These are phyloP conservation scores for Nasalis larvatus DNA, from an alignment of 2,113 vertebrate species.

Conservation along the genomic window DNA sequence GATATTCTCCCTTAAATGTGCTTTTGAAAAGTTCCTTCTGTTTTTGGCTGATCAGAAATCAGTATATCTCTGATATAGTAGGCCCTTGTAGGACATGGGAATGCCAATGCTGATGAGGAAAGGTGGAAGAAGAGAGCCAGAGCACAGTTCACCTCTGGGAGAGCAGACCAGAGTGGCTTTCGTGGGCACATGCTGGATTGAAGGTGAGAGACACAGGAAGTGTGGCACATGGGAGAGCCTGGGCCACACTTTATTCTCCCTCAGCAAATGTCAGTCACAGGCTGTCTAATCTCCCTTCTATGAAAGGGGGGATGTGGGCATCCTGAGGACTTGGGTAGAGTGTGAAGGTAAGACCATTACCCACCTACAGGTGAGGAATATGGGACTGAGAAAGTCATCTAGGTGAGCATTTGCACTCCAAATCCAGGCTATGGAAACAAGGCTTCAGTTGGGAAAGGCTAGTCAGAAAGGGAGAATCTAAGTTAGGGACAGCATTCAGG, in stretches of 20 bases:
- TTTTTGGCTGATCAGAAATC: neutral
- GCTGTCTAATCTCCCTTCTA: neutral
- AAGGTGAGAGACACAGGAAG: neutral
- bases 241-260: neutral
- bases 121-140: neutral
- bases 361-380: neutral
- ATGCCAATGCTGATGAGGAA: neutral
- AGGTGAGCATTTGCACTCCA: neutral
- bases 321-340: neutral
- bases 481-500: neutral
- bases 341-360: neutral
- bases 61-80: neutral
- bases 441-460: neutral
- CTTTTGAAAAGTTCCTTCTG: neutral
- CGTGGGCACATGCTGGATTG: fast-evolving
- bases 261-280: neutral
- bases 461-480: neutral
- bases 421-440: neutral
- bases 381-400: neutral
- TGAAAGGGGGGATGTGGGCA: neutral
- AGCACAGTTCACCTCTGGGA: neutral
- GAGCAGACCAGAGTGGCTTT: neutral
- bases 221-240: neutral
- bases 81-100: neutral
- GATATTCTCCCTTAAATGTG: neutral